Base-by-base conservation (phyloP, 2,888 invertebrate genomes). In the Drosophila paranaensis region DNA sequence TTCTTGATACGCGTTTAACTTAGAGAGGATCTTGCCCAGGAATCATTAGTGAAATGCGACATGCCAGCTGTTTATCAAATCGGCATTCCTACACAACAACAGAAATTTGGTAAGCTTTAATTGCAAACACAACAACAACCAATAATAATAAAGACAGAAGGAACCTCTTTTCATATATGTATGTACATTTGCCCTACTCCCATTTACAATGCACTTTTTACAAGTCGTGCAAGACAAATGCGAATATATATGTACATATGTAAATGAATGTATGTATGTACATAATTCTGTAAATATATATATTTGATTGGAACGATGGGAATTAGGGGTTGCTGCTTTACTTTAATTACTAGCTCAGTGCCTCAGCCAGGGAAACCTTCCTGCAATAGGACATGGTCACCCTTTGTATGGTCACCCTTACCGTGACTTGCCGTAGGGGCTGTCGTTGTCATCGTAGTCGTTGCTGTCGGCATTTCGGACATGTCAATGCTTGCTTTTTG, bases 281-380 rank as follows among this genome's bases (percentile, higher is more conserved):
- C 20, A 20, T 20, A 20, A 20, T 20, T 20, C 20, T 20, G 8
- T 33, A 33, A 8, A 33, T 33, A 33, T 33, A 33, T 33, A 33
- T 81, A 79, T 76, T 78, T 74, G 1, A 20, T 20, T 20, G 35
- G 25, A 56, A 58, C 37, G 54, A 48, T 42, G 60, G 37, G 48
- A 60, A 69, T 69, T 84, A 84, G 77, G 84, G 84, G 89, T 87
- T 86, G 88, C 60, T 67, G 76, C 72, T 69, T 80, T 77, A 81
- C 80, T 83, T 86, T 84, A 88, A 87, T 88, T 89, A 84, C 88
- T 81, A 74, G 87, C 89, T 88, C 84, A 71, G 70, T 86, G 71
- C 69, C 76, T 30, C 60, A 43, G 68, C 68, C 55, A 20, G 20
- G 27, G 66, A 69, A 74, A 71, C 81, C 73, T 82, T 78, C 69